Base-by-base conservation (phyloP, 2,797 vertebrate genomes). In the Artibeus jamaicensis region DNA sequence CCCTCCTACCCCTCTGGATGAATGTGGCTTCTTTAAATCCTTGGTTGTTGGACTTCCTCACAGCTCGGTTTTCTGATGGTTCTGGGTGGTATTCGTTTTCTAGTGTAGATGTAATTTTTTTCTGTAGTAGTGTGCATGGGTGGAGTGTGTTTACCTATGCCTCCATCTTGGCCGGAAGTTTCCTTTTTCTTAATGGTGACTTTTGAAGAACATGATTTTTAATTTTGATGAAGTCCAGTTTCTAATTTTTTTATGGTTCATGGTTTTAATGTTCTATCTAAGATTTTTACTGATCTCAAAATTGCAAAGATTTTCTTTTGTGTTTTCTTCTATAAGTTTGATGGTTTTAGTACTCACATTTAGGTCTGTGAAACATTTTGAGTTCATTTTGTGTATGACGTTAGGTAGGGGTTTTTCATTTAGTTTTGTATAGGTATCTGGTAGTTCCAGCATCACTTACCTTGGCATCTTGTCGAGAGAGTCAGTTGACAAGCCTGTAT, bases 211-310 rank as follows among this genome's bases (percentile, higher is more conserved):
- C 12, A 81, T 39, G 73, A 50, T 11, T 92, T 91, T 55, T 48
- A 55, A 77, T 91, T 73, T 91, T 96, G 76, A 67, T 39, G 4
- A 96, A 83, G 65, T 91, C 53, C 29, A 71, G 11, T 77, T 84
- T 91, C 37, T 59, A 78, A 10, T 62, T 55, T 83, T 95, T 78
- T 71, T 32, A 32, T 67, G 32, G 24, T 22, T 87, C 44, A 39
- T 68, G 32, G 29, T 82, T 91, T 87, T 76, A 74, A n/a, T 57
- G 3, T 21, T 29, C 26, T 88, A 26, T 50, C 12, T 78, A 65
- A 78, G 57, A 74, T 85, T 74, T 86, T 55, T 86, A 48, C 65
- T 37, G 86, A 15, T 74, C 39, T 9, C 14, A 86, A 85, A 32
- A 93, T 79, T 6, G 85, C 46, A 79, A 48, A 48, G 37, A 55